Base-by-base conservation (phyloP, 2,113 vertebrate genomes). In the Axis porcinus region DNA sequence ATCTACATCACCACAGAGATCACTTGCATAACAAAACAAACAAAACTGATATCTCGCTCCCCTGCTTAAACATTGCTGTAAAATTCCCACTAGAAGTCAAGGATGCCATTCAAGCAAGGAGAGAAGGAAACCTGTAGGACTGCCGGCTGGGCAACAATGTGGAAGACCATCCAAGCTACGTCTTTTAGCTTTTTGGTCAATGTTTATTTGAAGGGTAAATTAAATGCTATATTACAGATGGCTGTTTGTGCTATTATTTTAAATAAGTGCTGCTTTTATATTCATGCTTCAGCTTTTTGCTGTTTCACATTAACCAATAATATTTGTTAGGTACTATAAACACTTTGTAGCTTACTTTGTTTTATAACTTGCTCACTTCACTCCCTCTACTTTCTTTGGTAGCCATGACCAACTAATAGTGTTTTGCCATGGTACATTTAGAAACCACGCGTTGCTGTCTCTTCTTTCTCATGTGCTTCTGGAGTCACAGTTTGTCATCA, bases 351-450 rank as follows among this genome's bases (percentile, higher is more conserved):
- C 36, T 62, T 97, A 40, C 57, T 91, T 97, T 78, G 50, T 52
- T 92, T 79, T 92, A 40, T 70, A 90, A 19, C 10, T 94, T 92
- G 13, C 43, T 83, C 28, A 78, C 30, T 92, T 94, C 33, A 60
- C 12, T 92, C 62, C 45, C 16, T 83, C 30, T 86, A 50, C 43
- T 88, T 85, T 43, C 28, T 33, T 9, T 8, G 8, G 16, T 81
- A 86, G 89, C 93, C 55, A 70, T 89, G 43, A 45, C 78, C 30
- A 93, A 91, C 82, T 85, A 91, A 96, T 57, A 91, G 47, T 93
- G 70, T 74, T 89, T 93, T 91, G 15, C 33, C 94, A 14, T 60
- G 47, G 52, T 86, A 76, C 60, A 93, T 88, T 93, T 97, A 83
- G 47, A 96, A 91, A 88, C 14, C 58, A 89, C 70, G 50, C 86